Evolutionary conservation across 2,113 vertebrate species (phyloP), one percentile per base, ranked within the genome.

Genomic region (Podarcis raffonei): DNA sequence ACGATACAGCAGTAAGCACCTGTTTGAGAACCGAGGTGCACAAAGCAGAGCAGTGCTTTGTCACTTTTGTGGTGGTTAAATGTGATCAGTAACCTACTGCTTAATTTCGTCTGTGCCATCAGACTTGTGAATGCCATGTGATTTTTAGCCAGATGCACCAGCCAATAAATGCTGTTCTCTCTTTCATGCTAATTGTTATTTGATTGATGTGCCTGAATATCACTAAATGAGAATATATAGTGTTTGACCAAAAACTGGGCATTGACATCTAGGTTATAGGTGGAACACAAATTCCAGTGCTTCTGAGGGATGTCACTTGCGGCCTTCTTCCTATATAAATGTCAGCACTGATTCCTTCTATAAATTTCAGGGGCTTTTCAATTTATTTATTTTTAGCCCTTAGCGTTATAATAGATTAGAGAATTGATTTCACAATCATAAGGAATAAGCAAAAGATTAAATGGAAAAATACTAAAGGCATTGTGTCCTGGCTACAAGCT

Each of bases 21-120:
- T 72, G 1, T 32, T 85, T 39, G 86, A 82, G 83, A 91, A 92
- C 87, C 89, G 83, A 9, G 0, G 42, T 91, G 83, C 83, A 72
- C 90, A 86, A 90, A 93, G 90, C 48, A 80, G 74, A 65, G 81
- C 81, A 91, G 86, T 72, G 62, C 62, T 93, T 94, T 90, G 88
- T 90, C 72, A 90, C 42, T 90, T 85, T 87, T 81, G 23, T 6
- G 83, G 76, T 83, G 92, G 75, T 77, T 69, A 87, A 74, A 80
- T 65, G 1, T 91, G 57, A 84, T 90, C 92, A 88, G 39, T 87
- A 90, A 81, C 62, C 87, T 86, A 75, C 84, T 1, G 25, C 39
- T 89, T 83, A 16, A 9, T 84, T 90, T 85, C 53, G 75, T 92
- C 79, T 81, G 18, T 81, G 74, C 84, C 85, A 13, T 88, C 82